phyloP scores from a whole-genome alignment of 2,797 vertebrate genomes.

The Eleutherodactylus coqui region DNA sequence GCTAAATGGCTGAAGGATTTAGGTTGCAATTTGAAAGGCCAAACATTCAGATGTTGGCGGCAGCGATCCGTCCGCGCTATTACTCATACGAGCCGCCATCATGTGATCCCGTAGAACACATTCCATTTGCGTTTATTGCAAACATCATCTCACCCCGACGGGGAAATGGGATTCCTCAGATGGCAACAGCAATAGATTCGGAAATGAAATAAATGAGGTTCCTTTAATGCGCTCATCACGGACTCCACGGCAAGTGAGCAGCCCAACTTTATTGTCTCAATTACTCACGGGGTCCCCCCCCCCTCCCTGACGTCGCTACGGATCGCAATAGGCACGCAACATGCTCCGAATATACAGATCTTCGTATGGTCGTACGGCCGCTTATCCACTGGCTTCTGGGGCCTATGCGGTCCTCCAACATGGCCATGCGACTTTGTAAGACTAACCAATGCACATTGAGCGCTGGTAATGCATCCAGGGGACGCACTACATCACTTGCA shows the following conservation, averaged over 20 bases:
- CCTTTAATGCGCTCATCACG: neutral
- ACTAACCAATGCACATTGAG: no score
- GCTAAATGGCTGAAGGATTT: neutral
- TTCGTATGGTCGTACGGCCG: neutral
- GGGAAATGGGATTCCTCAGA: slow-evolving; percentile 40
- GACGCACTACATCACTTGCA: no score
- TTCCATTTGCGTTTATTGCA: slow-evolving; percentile 56
- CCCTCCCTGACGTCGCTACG: neutral
- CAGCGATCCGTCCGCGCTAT: neutral
- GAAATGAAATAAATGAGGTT: slow-evolving; percentile 45
- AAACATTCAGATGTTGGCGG: slow-evolving; percentile 1
- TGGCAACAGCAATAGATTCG: slow-evolving; percentile 12
- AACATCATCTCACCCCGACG: slow-evolving; percentile 24
- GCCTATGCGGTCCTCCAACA: no score
- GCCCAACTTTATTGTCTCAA: neutral
- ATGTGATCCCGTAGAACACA: slow-evolving; percentile 25
- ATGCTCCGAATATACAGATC: neutral
- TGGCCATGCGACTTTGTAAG: no score
- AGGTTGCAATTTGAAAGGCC: neutral
- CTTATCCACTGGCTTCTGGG: no score
- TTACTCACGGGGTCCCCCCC: no score
- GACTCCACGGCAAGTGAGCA: neutral
- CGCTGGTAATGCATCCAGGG: no score
- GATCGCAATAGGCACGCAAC: neutral
- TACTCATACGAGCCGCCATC: slow-evolving; percentile 1